Evolutionary conservation across 30 jellyfish, hydroid and myxozoan species (phyloP).

Genomic region (Catostylus mosaicus): DNA sequence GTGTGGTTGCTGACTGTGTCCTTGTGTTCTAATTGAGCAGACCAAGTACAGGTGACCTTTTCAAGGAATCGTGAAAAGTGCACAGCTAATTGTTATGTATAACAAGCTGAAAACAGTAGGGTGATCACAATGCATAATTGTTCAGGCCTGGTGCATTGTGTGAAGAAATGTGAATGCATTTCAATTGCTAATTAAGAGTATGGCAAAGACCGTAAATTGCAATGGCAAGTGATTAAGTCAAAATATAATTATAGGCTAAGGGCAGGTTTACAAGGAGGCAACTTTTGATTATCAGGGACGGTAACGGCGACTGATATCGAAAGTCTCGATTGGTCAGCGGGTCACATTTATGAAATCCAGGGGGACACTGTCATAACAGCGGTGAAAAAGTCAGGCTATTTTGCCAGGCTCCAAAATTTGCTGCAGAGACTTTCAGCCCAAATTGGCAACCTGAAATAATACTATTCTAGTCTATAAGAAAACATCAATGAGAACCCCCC

Average conservation of each 20-base stretch:
- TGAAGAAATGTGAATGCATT: background rate
- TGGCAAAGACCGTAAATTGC: background rate
- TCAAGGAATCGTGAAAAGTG: slow-evolving; percentile 17
- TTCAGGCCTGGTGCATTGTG: slow-evolving; percentile 4
- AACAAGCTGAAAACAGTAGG: slow-evolving; percentile 7
- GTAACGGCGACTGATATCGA: no score
- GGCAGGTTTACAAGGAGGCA: background rate
- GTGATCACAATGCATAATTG: background rate
- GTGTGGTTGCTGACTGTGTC: slow-evolving; percentile 17
- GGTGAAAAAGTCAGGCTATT: no score
- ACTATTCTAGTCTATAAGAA: no score
- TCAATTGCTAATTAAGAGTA: background rate
- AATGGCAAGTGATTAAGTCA: background rate
- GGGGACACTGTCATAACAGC: no score
- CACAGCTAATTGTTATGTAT: slow-evolving; percentile 13
- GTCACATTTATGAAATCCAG: no score
- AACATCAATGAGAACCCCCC: no score
- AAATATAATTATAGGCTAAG: background rate
- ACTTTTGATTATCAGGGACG: background rate
- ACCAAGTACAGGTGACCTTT: slow-evolving; percentile 45
- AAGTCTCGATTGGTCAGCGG: no score
- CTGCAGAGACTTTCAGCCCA: no score
- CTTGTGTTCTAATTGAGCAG: slow-evolving; percentile 14
- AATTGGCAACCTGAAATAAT: no score
- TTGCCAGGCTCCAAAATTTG: no score